These are phyloP conservation scores for Meiosimyza platycephala DNA, from an alignment of 2,888 invertebrate genomes.

Conservation along the genomic window DNA sequence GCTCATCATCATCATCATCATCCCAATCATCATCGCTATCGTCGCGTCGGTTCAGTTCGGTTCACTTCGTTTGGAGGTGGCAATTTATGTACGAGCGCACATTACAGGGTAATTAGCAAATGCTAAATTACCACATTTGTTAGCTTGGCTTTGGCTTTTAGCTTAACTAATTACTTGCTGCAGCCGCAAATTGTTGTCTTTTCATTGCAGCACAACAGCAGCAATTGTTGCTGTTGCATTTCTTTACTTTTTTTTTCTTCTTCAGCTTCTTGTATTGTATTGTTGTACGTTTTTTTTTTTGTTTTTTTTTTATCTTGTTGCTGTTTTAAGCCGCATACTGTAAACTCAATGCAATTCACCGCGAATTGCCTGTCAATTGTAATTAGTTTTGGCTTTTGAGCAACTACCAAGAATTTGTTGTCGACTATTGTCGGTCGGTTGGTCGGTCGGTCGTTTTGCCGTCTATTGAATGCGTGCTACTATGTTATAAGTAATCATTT, in stretches of 20 bases:
- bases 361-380: conserved; percentile 52
- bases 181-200: conserved; percentile 15
- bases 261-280: background rate
- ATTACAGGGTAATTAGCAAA: conserved; percentile 61
- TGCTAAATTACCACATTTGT: conserved; percentile 54
- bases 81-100: conserved; percentile 57
- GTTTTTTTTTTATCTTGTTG: conserved; percentile 36
- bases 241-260: conserved; percentile 1
- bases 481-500: background rate
- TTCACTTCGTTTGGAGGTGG: conserved; percentile 50
- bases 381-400: conserved; percentile 44
- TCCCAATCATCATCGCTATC: no score
- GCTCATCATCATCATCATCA: no score
- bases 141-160: conserved; percentile 20
- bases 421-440: background rate
- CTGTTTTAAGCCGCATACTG: conserved; percentile 36
- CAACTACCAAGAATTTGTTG: conserved; percentile 43
- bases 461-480: conserved; percentile 5
- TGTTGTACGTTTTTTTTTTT: conserved; percentile 31
- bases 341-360: conserved; percentile 42
- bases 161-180: conserved; percentile 37
- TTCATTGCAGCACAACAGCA: background rate
- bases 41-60: conserved; percentile 8
- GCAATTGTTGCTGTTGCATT: conserved; percentile 18
- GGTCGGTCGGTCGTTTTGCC: no score